Evolutionary conservation across 2,797 vertebrate genomes (phyloP).

Genomic region (Cheirogaleus major): DNA sequence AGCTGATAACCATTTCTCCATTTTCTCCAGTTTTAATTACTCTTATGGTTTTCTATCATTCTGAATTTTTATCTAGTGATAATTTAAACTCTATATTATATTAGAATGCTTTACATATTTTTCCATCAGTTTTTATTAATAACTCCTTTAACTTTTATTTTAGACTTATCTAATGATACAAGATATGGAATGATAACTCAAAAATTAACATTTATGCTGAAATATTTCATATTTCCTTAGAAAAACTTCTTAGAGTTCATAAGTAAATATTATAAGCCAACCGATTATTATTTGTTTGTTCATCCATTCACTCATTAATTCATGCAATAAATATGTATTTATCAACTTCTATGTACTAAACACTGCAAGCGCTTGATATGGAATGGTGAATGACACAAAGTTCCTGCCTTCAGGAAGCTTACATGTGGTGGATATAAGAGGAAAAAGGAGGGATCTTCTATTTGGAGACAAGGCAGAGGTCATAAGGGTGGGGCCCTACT

Average conservation of each 20-base stretch:
- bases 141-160: not conserved
- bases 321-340: not conserved
- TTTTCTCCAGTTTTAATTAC: not conserved
- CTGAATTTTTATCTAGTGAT: not conserved
- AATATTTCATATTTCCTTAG: not conserved
- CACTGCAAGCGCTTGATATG: not conserved
- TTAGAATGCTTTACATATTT: not conserved
- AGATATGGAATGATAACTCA: not conserved
- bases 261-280: too few relatives aligned
- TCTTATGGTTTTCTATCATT: not conserved
- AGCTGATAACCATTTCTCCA: not conserved
- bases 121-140: not conserved
- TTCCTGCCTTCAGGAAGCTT: not conserved
- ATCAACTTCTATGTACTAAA: not conserved
- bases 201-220: not conserved
- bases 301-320: not conserved
- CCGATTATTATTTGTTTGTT: not conserved
- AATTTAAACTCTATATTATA: not conserved
- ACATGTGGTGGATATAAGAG: accelerated
- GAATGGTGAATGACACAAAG: accelerated
- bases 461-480: not conserved
- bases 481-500: accelerated
- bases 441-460: not conserved
- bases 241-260: not conserved
- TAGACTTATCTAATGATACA: not conserved